phyloP scores from a whole-genome alignment of 2,113 vertebrate species.

The Labeo rohita region DNA sequence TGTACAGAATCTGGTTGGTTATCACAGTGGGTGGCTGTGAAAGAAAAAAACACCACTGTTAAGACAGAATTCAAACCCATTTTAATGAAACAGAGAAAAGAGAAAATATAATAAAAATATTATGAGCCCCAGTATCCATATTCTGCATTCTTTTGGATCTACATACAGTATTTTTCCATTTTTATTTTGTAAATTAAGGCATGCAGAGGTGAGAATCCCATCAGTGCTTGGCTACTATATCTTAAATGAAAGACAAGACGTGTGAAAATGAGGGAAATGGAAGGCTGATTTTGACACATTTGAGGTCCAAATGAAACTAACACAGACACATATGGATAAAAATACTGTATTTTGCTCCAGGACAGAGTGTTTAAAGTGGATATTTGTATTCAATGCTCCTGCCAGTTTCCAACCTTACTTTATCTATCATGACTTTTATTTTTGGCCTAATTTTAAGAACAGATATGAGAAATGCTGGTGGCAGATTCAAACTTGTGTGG shows the following conservation, averaged over 20 bases:
- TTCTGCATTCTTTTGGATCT: background rate
- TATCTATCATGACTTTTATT: background rate
- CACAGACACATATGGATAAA: background rate
- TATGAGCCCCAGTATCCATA: background rate
- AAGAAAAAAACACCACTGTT: background rate
- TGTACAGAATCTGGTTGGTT: constrained; percentile 75
- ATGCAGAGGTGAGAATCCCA: background rate
- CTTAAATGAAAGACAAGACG: background rate
- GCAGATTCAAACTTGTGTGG: background rate
- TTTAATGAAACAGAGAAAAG: background rate
- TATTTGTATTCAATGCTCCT: background rate
- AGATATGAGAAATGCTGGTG: background rate
- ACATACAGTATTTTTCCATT: background rate
- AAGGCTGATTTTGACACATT: background rate
- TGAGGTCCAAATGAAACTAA: background rate
- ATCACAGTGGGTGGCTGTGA: constrained; percentile 84
- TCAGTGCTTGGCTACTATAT: background rate
- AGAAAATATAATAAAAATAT: background rate
- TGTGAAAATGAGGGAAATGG: background rate
- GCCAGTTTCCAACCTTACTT: background rate
- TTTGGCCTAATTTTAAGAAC: background rate
- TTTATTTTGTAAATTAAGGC: constrained; percentile 4
- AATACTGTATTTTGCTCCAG: background rate
- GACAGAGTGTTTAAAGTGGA: background rate
- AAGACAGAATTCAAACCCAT: background rate